These are phyloP conservation scores for Plutella xylostella DNA, from an alignment of 2,888 invertebrate species.

Conservation along the genomic window DNA sequence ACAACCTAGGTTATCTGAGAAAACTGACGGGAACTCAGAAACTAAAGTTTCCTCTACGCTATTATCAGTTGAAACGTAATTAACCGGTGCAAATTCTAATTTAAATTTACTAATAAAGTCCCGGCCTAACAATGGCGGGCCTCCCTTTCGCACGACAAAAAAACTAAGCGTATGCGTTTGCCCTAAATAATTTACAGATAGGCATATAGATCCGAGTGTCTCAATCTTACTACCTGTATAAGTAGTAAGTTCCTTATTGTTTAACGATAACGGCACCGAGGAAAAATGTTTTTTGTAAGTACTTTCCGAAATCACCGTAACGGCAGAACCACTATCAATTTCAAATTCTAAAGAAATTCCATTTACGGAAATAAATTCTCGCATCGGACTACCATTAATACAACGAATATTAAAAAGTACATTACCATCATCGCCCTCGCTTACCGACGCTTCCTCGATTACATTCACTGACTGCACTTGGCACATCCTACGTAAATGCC, in stretches of 20 bases:
- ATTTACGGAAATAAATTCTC: conserved; percentile 10
- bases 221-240: neutral
- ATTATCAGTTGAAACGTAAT: neutral
- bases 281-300: neutral
- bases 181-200: neutral
- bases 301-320: neutral
- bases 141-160: conserved; percentile 1
- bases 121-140: conserved; percentile 6
- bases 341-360: conserved; percentile 6
- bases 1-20: neutral
- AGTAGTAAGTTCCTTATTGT: neutral
- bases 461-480: conserved; percentile 7
- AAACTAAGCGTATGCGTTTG: neutral
- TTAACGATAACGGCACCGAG: neutral
- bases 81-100: neutral
- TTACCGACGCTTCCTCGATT: conserved; percentile 6
- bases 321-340: conserved; percentile 8
- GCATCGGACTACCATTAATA: conserved; percentile 16
- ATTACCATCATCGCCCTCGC: conserved; percentile 18
- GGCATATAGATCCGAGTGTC: neutral
- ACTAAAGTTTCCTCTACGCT: neutral
- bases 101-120: conserved; percentile 10
- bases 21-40: neutral
- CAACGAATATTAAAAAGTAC: conserved; percentile 16
- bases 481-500: conserved; percentile 19